These are phyloP conservation scores for Rostratula benghalensis DNA, from an alignment of 2,113 vertebrate species.

Conservation along the genomic window DNA sequence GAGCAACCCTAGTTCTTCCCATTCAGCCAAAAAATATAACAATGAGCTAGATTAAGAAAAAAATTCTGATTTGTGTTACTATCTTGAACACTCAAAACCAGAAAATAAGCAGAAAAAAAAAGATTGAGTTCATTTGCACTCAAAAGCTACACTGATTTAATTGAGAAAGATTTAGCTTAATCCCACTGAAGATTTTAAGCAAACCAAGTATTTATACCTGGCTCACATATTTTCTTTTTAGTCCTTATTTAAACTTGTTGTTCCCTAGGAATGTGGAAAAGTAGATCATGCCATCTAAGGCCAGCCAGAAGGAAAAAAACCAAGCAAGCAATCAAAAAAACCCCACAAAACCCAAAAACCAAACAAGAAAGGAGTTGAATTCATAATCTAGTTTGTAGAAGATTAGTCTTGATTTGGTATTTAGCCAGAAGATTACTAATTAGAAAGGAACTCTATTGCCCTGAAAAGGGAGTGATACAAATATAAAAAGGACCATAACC, in stretches of 20 bases:
- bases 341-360: not conserved
- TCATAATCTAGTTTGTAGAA: not conserved
- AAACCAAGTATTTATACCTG: not conserved
- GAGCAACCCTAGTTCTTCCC: not conserved
- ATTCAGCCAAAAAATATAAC: not conserved
- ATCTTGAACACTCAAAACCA: not conserved
- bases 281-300: not conserved
- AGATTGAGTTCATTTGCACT: not conserved
- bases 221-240: not conserved
- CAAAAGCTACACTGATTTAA: not conserved
- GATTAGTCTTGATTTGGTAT: slow-evolving; percentile 4
- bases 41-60: not conserved
- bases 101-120: not conserved
- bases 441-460: not conserved
- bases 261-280: not conserved
- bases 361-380: not conserved
- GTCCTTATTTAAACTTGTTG: not conserved
- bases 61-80: not conserved
- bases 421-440: not conserved
- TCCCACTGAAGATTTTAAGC: not conserved
- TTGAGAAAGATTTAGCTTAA: not conserved
- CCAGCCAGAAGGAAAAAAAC: not conserved
- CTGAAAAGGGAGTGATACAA: not conserved
- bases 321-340: not conserved
- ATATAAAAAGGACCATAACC: not conserved